Conservation (phyloP, 92 coral and sea anemone genomes). For the Muricea muricata region DNA sequence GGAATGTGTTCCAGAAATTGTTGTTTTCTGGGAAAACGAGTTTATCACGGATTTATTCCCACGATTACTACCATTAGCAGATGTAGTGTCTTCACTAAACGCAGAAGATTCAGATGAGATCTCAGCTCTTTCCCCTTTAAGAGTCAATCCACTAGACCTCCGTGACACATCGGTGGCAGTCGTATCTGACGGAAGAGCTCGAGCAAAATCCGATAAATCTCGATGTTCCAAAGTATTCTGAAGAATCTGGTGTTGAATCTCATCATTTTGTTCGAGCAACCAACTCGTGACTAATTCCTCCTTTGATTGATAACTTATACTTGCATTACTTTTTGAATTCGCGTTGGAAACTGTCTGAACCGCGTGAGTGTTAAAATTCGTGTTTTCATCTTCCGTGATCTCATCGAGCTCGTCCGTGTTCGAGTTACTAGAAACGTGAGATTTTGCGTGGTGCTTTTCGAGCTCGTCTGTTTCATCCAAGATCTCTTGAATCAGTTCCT, state of each 20-base stretch:
- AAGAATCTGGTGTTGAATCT: neutral
- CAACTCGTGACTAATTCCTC: neutral
- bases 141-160: neutral
- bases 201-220: constrained; percentile 15
- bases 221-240: constrained; percentile 10
- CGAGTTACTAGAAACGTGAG: neutral
- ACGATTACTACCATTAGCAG: constrained; percentile 37
- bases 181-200: constrained; percentile 15
- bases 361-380: neutral
- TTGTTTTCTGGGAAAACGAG: neutral
- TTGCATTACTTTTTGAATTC: neutral
- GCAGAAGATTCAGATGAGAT: too few species aligned
- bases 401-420: neutral
- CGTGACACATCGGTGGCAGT: constrained; percentile 61
- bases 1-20: neutral
- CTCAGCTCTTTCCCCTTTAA: too few species aligned
- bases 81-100: constrained; percentile 57
- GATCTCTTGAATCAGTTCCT: constrained; percentile 69
- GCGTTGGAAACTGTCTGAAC: neutral
- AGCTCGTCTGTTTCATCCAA: constrained; percentile 35
- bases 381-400: neutral
- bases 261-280: neutral
- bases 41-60: neutral
- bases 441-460: neutral
- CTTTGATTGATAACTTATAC: neutral